A percentile compares a stretch with the other conserved stretches of the same genome.
Evolutionary conservation across 2,113 vertebrate genomes (phyloP).

Genomic region (Protobothrops mucrosquamatus): DNA sequence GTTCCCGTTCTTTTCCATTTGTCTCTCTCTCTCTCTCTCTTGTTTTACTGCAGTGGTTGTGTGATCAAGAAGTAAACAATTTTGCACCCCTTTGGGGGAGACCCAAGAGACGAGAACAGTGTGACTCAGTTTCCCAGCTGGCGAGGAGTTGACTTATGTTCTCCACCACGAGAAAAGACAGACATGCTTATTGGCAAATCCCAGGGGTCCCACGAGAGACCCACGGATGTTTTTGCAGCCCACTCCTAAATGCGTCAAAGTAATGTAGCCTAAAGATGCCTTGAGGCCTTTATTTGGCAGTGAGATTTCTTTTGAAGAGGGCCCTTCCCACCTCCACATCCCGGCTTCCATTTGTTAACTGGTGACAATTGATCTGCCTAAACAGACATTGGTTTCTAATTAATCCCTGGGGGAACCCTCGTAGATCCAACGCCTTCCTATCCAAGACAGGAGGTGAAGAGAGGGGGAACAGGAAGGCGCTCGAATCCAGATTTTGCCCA

Average conservation of each 20-base stretch:
- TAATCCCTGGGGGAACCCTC: constrained; percentile 46
- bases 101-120: constrained; percentile 28
- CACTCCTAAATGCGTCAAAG: not conserved
- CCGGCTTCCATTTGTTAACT: not conserved
- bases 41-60: not conserved
- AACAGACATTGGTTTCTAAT: constrained; percentile 31
- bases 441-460: not conserved
- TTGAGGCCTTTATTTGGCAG: not conserved
- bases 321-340: not conserved
- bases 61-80: not conserved
- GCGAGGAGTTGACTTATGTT: fast-evolving
- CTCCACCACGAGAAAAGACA: fast-evolving
- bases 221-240: not conserved
- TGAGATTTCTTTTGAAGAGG: constrained; percentile 17
- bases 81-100: fast-evolving
- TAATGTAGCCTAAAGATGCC: not conserved
- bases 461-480: not conserved
- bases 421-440: not conserved
- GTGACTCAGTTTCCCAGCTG: not conserved
- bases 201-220: not conserved
- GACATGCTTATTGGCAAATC: constrained; percentile 37
- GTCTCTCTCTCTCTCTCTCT: not conserved
- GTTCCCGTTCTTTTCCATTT: not conserved
- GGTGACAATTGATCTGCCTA: constrained; percentile 30
- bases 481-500: constrained; percentile 6